Evolutionary conservation across 2,797 vertebrate species (phyloP), one percentile per base, ranked within the genome.

Genomic region (Lacerta viridis): DNA sequence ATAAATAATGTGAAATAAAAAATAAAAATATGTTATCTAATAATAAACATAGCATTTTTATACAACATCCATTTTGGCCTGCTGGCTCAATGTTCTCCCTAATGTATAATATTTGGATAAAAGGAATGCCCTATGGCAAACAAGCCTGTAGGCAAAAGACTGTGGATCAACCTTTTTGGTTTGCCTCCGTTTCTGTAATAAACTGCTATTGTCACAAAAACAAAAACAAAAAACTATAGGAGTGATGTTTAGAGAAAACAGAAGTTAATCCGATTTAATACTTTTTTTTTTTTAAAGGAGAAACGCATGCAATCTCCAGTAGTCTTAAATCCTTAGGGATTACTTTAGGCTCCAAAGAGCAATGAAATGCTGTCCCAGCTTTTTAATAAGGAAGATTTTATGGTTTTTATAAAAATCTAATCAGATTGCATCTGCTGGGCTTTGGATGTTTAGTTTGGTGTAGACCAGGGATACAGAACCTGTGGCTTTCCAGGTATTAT

Each of bases 371-470:
- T 72, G 69, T 80, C 82, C 89, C 87, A 78, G 74, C 82, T 90
- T 69, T 59, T 93, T 79, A 90, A 83, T 83, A 85, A 79, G 84
- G 27, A 91, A 86, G 75, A 66, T 83, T 91, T 88, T 92, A 27
- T 66, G 79, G 69, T 39, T 64, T 69, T 66, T 88, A 71, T 80
- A 78, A 88, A 92, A 88, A 74, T 80, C 77, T 86, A 80, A 83
- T 89, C 29, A 25, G 46, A 68, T n/a, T 29, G 25, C 17, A 0
- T 82, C 84, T 78, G 77, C 43, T 80, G 64, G 79, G 50, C 3
- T 86, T 68, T 79, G 18, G 83, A 74, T 74, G 59, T 59, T 75
- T 39, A 71, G 76, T 50, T 61, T 59, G 33, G n/a, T 41, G 64
- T 85, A 20, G 55, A 4, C 36, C 8, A 23, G 25, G 23, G 13